Percentiles rank a stretch among this genome's conserved stretches.
phyloP scores from a whole-genome alignment of 2,797 vertebrate species.

The Denticeps clupeoides region DNA sequence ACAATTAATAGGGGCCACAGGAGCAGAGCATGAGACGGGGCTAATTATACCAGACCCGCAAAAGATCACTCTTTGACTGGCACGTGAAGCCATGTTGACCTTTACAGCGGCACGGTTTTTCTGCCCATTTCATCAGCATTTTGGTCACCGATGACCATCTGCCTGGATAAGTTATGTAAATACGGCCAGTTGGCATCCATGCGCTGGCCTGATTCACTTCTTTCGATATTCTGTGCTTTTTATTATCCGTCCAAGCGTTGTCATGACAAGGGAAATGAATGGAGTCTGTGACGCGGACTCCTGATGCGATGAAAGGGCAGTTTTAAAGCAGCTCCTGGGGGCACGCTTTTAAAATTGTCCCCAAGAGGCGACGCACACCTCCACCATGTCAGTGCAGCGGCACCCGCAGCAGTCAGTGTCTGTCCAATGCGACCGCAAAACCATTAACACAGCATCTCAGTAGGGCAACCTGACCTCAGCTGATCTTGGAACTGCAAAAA shows the following conservation, averaged over 20 bases:
- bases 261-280: slow-evolving; percentile 13
- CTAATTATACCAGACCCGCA: slow-evolving; percentile 23
- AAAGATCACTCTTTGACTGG: too few species aligned
- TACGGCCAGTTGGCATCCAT: too few species aligned
- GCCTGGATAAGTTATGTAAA: too few species aligned
- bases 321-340: slow-evolving; percentile 7
- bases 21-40: not conserved
- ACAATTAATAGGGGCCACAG: slow-evolving; percentile 29
- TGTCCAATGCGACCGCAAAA: too few species aligned
- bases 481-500: not conserved
- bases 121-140: too few species aligned
- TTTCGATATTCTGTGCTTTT: slow-evolving; percentile 24
- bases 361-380: not conserved
- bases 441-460: not conserved
- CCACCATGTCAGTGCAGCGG: not conserved
- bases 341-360: slow-evolving; percentile 7
- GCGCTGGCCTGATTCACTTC: too few species aligned
- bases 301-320: slow-evolving; percentile 28
- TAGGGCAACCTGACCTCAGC: not conserved
- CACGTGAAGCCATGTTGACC: too few species aligned
- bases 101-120: too few species aligned
- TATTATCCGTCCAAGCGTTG: slow-evolving; percentile 9
- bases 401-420: not conserved
- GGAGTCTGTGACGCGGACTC: slow-evolving; percentile 18
- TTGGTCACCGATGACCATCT: too few species aligned